These are phyloP conservation scores for Eurypyga helias DNA, from an alignment of 2,113 vertebrate genomes.

Conservation along the genomic window DNA sequence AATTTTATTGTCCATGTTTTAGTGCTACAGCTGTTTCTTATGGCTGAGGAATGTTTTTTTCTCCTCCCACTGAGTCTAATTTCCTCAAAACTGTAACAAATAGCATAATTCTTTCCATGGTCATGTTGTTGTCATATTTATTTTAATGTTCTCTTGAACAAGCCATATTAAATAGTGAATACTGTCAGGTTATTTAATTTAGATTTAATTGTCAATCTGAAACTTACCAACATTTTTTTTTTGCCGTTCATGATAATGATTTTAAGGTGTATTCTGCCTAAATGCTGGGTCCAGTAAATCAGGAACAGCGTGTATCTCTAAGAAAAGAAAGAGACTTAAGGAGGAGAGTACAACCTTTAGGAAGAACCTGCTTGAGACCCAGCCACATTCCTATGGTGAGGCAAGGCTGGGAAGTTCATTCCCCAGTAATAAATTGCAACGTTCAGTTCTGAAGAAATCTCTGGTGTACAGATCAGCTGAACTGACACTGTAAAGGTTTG, in stretches of 20 bases:
- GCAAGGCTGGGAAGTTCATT: not conserved
- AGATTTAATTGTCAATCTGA: not conserved
- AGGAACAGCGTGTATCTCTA: not conserved
- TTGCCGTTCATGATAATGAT: not conserved
- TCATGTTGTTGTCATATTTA: not conserved
- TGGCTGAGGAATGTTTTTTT: not conserved
- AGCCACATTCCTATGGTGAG: not conserved
- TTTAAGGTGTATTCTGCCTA: not conserved
- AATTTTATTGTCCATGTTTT: not conserved
- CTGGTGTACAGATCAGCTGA: not conserved
- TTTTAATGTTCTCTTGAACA: slow-evolving; percentile 23
- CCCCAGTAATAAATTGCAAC: not conserved
- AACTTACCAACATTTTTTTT: not conserved
- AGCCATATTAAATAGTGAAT: not conserved
- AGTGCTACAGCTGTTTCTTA: not conserved
- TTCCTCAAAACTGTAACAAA: slow-evolving; percentile 8
- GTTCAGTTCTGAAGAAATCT: not conserved
- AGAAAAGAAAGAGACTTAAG: not conserved
- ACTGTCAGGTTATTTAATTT: not conserved
- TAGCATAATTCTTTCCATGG: not conserved
- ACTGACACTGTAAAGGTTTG: not conserved
- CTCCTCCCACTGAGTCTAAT: not conserved
- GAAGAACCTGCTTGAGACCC: not conserved
- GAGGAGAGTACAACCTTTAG: not conserved
- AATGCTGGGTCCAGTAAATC: not conserved